A percentile compares a stretch with the other conserved stretches of the same genome.
Conservation (phyloP, 2,797 vertebrate genomes). For the Enteromius treurensis region DNA sequence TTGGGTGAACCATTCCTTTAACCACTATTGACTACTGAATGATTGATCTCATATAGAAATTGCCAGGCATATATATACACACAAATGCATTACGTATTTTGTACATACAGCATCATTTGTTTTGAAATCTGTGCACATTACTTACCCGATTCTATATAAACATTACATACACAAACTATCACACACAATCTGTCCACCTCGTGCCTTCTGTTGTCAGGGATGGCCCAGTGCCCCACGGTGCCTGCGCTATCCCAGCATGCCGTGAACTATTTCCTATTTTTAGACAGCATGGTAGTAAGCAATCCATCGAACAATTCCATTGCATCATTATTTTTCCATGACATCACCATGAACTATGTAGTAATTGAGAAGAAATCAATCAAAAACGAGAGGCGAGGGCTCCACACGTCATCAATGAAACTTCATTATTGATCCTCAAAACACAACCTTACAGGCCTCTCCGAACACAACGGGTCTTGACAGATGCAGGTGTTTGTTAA, state of each 20-base stretch:
- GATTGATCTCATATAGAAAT: neutral
- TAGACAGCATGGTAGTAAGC: conserved; percentile 44
- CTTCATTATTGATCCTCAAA: conserved; percentile 17
- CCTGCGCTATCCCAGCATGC: conserved; percentile 56
- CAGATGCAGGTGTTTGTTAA: neutral
- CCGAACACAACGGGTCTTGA: neutral
- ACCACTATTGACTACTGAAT: neutral
- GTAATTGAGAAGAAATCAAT: conserved; percentile 24
- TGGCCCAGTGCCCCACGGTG: conserved; percentile 45
- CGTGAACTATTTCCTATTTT: conserved; percentile 56
- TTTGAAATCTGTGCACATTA: neutral
- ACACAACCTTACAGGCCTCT: neutral
- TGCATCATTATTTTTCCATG: conserved; percentile 64
- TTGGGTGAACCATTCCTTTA: neutral
- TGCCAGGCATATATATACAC: neutral
- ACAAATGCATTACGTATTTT: neutral
- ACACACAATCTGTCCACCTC: conserved; percentile 56
- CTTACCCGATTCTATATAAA: neutral
- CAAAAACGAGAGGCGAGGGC: neutral
- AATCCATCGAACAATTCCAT: conserved; percentile 44
- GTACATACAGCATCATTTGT: neutral
- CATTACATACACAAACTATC: conserved; percentile 26
- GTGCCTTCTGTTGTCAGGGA: conserved; percentile 52
- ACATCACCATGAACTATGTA: conserved; percentile 45
- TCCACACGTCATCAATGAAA: neutral